These are phyloP conservation scores for Hyperoplus immaculatus DNA, from an alignment of 2,797 vertebrate genomes.

Conservation along the genomic window DNA sequence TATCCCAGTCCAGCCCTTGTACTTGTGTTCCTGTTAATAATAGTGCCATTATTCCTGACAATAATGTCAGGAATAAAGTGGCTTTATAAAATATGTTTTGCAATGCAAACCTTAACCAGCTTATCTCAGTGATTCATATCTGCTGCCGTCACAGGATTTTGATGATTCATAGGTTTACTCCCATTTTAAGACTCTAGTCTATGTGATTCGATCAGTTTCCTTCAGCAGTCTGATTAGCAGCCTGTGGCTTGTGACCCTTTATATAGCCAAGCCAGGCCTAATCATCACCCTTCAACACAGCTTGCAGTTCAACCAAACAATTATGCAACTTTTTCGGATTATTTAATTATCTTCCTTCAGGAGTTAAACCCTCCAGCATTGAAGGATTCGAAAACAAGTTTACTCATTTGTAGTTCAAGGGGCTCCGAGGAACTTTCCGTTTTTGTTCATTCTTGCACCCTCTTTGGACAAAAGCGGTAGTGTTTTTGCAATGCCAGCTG, in stretches of 20 bases:
- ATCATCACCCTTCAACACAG: background rate
- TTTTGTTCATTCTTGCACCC: background rate
- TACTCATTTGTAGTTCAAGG: too few species aligned
- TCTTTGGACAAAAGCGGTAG: too few species aligned
- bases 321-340: background rate
- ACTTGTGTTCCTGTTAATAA: background rate
- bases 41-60: background rate
- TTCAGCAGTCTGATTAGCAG: background rate
- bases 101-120: background rate
- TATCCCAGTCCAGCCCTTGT: too few species aligned
- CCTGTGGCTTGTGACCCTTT: background rate
- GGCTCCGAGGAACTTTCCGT: background rate
- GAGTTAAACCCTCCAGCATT: background rate
- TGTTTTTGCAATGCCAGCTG: too few species aligned
- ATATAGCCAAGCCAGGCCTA: background rate
- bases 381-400: background rate
- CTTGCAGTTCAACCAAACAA: background rate
- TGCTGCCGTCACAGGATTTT: background rate
- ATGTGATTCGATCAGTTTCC: background rate
- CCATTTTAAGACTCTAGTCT: background rate
- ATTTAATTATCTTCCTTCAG: background rate
- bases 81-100: background rate
- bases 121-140: constrained; percentile 6
- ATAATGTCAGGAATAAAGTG: too few species aligned
- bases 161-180: background rate